Evolutionary conservation across 35 echinoderm and acorn worm genomes (phyloP), one percentile per base, ranked within the genome.

Genomic region (Anneissia japonica): DNA sequence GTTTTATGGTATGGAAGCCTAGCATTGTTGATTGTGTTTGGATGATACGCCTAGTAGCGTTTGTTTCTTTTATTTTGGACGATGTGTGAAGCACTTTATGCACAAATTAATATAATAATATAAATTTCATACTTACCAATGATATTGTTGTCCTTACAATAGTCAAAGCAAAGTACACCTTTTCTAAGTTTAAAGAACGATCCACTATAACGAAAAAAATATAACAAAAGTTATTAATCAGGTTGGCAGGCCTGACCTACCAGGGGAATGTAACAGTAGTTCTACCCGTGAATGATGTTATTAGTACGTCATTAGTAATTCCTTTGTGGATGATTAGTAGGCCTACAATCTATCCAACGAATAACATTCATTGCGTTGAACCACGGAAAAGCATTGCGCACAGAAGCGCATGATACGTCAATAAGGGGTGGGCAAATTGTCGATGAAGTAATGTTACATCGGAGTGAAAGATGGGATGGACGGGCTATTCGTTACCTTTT

Each of bases 81-180:
- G n/a, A n/a, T n/a, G n/a, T n/a, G n/a, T n/a, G n/a, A n/a, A n/a
- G n/a, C n/a, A n/a, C n/a, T n/a, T n/a, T n/a, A n/a, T n/a, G n/a
- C n/a, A n/a, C n/a, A n/a, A n/a, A n/a, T n/a, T n/a, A n/a, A n/a
- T n/a, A n/a, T n/a, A n/a, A n/a, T n/a, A n/a, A n/a, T n/a, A n/a
- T n/a, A n/a, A n/a, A n/a, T n/a, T n/a, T n/a, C n/a, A 4, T 36
- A 80, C 95, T 89, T 91, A 94, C 95, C 92, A 1, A 98, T 94
- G 0, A 91, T 82, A 37, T 94, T 98, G 0, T 89, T 88, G 36
- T 98, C 95, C 80, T 98, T 98, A 82, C 85, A 85, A 77, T 93
- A 98, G 43, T 98, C 95, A 64, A 98, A 94, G 46, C 95, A 98
- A 0, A 93, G 85, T 28, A 98, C 91, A 32, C 95, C 95, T 87